These are phyloP conservation scores for Linurgus olivaceus DNA, from an alignment of 2,797 vertebrate genomes.

Conservation along the genomic window DNA sequence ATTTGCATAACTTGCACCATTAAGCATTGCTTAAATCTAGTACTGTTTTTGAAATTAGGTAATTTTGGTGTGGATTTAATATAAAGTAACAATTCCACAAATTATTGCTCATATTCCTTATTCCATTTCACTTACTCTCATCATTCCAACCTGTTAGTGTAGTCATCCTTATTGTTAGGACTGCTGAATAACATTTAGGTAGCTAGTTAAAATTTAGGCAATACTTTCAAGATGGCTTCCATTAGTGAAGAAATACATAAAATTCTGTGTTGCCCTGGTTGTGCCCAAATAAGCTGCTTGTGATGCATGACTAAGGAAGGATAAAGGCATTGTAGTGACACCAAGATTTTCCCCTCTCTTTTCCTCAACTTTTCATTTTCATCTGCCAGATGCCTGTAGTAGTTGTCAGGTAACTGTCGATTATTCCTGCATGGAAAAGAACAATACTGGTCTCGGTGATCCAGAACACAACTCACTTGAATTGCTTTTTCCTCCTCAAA, in stretches of 20 bases:
- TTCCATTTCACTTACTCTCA: background rate
- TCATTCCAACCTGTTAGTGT: background rate
- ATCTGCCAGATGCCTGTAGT: fast-evolving
- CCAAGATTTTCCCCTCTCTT: background rate
- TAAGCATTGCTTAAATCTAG: background rate
- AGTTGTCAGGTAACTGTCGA: background rate
- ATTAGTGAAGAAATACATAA: background rate
- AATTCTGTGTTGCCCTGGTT: background rate
- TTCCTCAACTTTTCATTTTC: background rate
- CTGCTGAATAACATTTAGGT: background rate
- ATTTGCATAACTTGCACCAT: background rate
- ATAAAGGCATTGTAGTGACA: background rate
- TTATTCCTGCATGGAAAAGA: background rate
- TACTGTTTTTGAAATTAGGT: background rate
- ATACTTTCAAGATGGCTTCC: background rate
- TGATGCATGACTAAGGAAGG: background rate
- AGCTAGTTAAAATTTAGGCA: background rate
- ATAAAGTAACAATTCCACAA: background rate
- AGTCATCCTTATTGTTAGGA: background rate
- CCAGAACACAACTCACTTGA: background rate
- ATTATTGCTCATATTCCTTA: background rate
- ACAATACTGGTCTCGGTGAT: background rate
- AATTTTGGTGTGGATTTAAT: background rate
- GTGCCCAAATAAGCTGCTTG: background rate
- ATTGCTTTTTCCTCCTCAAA: background rate